Evolutionary conservation across 2,888 invertebrate genomes (phyloP), one percentile per base, ranked within the genome.

Genomic region (Magallana nippona): DNA sequence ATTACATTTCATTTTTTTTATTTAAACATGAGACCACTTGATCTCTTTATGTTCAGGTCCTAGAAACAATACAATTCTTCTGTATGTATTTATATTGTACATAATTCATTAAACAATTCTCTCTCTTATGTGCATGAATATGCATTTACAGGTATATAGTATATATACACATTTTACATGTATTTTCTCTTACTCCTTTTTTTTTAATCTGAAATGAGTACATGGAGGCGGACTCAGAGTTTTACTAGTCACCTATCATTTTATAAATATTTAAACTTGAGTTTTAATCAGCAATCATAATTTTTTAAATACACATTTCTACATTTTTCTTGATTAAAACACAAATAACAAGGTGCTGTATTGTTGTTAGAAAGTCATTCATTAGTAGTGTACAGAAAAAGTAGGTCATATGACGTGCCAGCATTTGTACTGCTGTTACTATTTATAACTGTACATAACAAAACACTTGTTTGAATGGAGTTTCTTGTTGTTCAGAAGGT

Each of bases 401-500:
- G 71, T 10, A 71, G 71, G 71, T 32, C 71, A 71, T 71, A 5
- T 22, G 15, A 8, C 15, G 2, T 15, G 27, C 27, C 44, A 44
- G 44, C 44, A 44, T 27, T 71, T 71, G 71, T 32, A 71, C 71
- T 27, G 27, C 22, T 71, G 71, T 71, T 71, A 71, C 71, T 71
- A 71, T 71, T 71, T 71, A 71, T 32, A 71, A 71, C 27, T 71
- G 71, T 71, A 71, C 19, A 71, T 71, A 71, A 13, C 32, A 11
- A 60, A 60, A 15, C 11, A 71, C 71, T 71, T 71, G 71, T 71
- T 71, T 71, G 71, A 71, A 71, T 71, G 71, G 71, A 13, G 71
- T 71, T 71, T 71, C 71, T 71, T 71, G 71, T 71, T 71, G 71
- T 71, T 71, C 71, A 71, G 71, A 71, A 32, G 63, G 11, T 63